Conservation (phyloP, 1,140 invertebrate species). For the Euura lappo region DNA sequence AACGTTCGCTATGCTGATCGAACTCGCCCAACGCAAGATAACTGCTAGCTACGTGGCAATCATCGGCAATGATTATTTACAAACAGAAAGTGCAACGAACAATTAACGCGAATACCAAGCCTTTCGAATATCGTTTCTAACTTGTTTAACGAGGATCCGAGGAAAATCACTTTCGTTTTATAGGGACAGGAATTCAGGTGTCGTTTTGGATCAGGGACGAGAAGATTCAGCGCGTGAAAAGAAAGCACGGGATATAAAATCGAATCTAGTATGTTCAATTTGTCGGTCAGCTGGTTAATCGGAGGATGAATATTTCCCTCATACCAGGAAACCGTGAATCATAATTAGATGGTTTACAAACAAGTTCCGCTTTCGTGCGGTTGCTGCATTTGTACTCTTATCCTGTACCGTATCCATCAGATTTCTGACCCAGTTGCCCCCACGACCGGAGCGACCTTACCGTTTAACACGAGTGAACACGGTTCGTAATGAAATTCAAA, state of each 20-base stretch:
- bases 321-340: neutral
- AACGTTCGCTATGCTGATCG: neutral
- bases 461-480: too few species aligned
- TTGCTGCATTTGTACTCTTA: neutral
- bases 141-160: too few species aligned
- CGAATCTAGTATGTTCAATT: too few species aligned
- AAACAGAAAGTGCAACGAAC: too few species aligned
- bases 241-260: neutral
- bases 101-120: too few species aligned
- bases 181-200: too few species aligned
- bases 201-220: too few species aligned
- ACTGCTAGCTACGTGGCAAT: neutral
- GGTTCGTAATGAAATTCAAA: too few species aligned
- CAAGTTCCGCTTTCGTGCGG: neutral
- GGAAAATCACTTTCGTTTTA: too few species aligned
- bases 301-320: neutral
- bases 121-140: too few species aligned
- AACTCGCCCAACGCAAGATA: too few species aligned
- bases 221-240: neutral
- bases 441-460: neutral
- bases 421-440: neutral
- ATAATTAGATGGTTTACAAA: conserved; percentile 1
- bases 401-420: neutral
- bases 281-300: neutral
- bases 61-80: neutral